These are phyloP conservation scores for Temnothorax rugatulus DNA, from an alignment of 2,888 invertebrate species.

Conservation along the genomic window DNA sequence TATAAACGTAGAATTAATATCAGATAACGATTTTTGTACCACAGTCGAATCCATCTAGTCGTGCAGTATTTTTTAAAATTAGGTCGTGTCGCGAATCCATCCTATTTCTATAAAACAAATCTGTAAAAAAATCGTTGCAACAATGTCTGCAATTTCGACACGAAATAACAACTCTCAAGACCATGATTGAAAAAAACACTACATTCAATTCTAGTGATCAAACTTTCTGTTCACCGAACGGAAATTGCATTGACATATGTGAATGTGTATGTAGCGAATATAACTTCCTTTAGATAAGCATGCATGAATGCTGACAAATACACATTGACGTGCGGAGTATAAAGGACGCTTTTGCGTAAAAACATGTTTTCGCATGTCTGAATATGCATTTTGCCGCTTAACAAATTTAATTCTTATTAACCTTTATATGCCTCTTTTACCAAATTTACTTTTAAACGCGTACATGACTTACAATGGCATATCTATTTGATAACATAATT, in stretches of 20 bases:
- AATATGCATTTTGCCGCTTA: conserved; percentile 29
- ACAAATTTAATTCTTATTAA: conserved; percentile 38
- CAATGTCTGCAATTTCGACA: conserved; percentile 52
- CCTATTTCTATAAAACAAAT: conserved; percentile 38
- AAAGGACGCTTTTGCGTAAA: conserved; percentile 32
- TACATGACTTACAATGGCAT: not conserved
- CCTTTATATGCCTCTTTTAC: not conserved
- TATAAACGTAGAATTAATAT: conserved; percentile 2
- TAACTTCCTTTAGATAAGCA: conserved; percentile 59
- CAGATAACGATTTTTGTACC: conserved; percentile 25
- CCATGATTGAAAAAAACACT: conserved; percentile 53
- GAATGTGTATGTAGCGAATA: conserved; percentile 52
- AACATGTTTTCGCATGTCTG: conserved; percentile 40
- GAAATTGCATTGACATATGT: conserved; percentile 54
- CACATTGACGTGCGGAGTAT: conserved; percentile 23
- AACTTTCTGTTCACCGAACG: conserved; percentile 53
- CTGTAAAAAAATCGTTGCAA: conserved; percentile 44
- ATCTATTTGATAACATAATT: conserved; percentile 1
- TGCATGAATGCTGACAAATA: conserved; percentile 56
- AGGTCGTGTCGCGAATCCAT: conserved; percentile 41
- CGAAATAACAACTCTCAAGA: conserved; percentile 51
- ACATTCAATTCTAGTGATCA: conserved; percentile 56
- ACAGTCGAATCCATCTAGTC: conserved; percentile 4
- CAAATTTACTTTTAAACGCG: conserved; percentile 18
- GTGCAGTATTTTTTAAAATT: conserved; percentile 24